phyloP scores from a whole-genome alignment of 2,113 vertebrate genomes.

The Xenopus laevis region DNA sequence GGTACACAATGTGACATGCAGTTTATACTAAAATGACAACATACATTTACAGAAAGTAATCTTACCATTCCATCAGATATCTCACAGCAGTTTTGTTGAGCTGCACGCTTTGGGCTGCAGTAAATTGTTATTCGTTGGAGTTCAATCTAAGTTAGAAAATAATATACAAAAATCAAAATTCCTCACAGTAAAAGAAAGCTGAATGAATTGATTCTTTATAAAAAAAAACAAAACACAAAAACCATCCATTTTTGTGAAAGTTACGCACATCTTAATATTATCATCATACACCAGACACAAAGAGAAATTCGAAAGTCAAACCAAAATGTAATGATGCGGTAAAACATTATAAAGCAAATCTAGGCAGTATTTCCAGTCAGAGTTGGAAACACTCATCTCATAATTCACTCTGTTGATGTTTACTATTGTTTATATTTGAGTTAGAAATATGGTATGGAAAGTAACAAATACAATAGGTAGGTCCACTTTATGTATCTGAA shows the following conservation, averaged over 20 bases:
- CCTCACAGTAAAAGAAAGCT: constrained; percentile 8
- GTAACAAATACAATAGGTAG: constrained; percentile 9
- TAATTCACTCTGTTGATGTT: too few relatives aligned
- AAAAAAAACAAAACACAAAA: background rate
- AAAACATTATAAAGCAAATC: constrained; percentile 22
- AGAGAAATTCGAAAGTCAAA: constrained; percentile 4
- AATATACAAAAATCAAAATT: constrained; percentile 38
- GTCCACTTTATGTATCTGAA: constrained; percentile 35
- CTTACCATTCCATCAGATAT: constrained; percentile 75
- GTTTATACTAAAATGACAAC: constrained; percentile 41
- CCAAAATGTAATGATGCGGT: constrained; percentile 11
- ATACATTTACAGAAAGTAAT: constrained; percentile 43
- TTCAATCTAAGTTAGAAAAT: constrained; percentile 76
- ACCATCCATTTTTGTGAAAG: background rate
- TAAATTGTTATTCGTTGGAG: constrained; percentile 81
- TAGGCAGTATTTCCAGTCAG: constrained; percentile 8
- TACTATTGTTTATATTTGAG: too few relatives aligned
- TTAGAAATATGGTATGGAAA: constrained; percentile 8
- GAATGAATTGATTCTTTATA: background rate
- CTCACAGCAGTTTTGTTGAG: constrained; percentile 83
- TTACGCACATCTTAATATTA: background rate
- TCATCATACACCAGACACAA: background rate
- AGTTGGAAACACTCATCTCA: too few relatives aligned
- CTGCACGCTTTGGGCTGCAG: constrained; percentile 76
- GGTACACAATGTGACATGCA: constrained; percentile 40